Base-by-base conservation (phyloP, 2,888 invertebrate species). In the Ormyrus thymus region DNA sequence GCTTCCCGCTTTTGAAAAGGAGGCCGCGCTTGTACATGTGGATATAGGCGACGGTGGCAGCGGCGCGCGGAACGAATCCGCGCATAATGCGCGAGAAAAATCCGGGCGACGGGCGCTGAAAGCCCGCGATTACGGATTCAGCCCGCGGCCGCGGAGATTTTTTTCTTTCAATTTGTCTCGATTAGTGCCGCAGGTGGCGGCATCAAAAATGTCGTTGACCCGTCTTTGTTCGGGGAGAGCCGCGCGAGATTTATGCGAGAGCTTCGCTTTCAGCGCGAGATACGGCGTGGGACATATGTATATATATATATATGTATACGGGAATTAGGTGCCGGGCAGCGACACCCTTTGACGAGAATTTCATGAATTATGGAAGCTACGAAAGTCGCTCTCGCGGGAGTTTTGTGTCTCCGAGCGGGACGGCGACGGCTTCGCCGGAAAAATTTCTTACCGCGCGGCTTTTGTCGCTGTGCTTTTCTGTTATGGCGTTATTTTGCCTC, bases 141-240 rank as follows among this genome's bases (percentile, higher is more conserved):
- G 43, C 1, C 29, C 13, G 15, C 64, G 46, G 43, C 45, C 46
- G 13, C 59, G 9, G 74, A 29, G 55, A 48, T 66, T 55, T n/a
- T n/a, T 13, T 58, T 9, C 10, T 51, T 58, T 78, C 71, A 71
- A 77, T 80, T 80, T 77, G 80, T 80, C 80, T 66, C 51, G 74
- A 80, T 80, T 80, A 80, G 80, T 71, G 61, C 11, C 80, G 80
- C 79, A 68, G 68, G 74, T 66, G 75, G 55, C 45, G 62, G 62
- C 3, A 3, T 9, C 43, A 10, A 43, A 53, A 15, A 7, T 13
- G 13, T 46, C 7, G 48, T n/a, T 7, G 2, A 64, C 10, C 29
- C 51, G 51, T 7, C 1, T 4, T 29, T 53, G 29, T 68, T 68
- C 50, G 61, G 59, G 13, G 58, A 8, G 55, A 43, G 11, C 1